These are phyloP conservation scores for Aeoliscus strigatus DNA, from an alignment of 2,797 vertebrate species.

Conservation along the genomic window DNA sequence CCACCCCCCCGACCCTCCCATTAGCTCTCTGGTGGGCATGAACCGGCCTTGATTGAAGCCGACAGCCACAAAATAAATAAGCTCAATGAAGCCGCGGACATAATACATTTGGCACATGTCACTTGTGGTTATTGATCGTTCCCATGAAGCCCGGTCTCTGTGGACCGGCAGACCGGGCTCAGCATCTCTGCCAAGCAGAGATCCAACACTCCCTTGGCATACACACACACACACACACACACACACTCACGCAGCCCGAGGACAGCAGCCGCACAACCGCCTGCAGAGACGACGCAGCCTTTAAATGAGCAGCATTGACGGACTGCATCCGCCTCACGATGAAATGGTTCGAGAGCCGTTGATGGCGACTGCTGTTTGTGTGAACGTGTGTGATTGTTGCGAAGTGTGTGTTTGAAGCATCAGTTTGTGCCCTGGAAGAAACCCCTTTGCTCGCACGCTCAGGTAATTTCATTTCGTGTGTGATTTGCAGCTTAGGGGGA, in stretches of 20 bases:
- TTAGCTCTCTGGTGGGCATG: constrained; percentile 43
- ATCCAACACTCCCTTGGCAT: constrained; percentile 25
- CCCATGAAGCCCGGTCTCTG: constrained; percentile 40
- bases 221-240: constrained; percentile 4
- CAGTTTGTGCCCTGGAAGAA: constrained; percentile 43
- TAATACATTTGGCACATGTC: constrained; percentile 71
- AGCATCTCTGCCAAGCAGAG: constrained; percentile 47
- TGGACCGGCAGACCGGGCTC: constrained; percentile 36
- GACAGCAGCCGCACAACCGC: constrained; percentile 19
- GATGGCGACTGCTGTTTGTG: constrained; percentile 22
- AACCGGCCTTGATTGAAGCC: constrained; percentile 60
- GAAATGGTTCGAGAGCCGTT: constrained; percentile 40
- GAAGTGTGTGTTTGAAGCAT: constrained; percentile 3
- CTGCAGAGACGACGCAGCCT: constrained; percentile 17
- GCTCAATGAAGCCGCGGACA: constrained; percentile 66
- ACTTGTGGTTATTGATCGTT: constrained; percentile 64
- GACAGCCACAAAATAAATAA: constrained; percentile 74
- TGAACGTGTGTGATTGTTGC: constrained; percentile 12
- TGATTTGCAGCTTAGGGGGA: constrained; percentile 54
- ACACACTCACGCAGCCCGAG: constrained; percentile 6
- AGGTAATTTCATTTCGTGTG: constrained; percentile 59
- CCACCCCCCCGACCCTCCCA: too few species aligned
- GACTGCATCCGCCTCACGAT: constrained; percentile 44
- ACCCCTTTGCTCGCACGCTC: constrained; percentile 23
- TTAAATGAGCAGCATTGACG: constrained; percentile 25